Conservation (phyloP, 2,797 vertebrate genomes). For the Toxotes lorentzi region DNA sequence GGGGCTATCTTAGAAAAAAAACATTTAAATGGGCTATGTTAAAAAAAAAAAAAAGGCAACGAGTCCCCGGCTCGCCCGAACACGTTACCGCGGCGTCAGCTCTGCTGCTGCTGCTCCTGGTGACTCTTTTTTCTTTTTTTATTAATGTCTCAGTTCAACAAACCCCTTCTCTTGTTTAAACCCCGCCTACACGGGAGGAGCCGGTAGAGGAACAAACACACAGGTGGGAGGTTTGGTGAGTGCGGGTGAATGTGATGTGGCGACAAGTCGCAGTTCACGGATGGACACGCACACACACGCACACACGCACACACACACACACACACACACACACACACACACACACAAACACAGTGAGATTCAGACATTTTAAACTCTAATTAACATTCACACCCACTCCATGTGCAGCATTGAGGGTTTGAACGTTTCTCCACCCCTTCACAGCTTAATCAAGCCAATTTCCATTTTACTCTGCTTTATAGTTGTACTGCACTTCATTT, state of each 20-base stretch:
- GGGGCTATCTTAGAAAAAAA: neutral
- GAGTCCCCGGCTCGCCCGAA: constrained; percentile 28
- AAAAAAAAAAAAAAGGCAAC: neutral
- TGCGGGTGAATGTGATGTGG: neutral
- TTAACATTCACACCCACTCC: too few species aligned
- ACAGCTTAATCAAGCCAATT: too few species aligned
- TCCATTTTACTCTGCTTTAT: too few species aligned
- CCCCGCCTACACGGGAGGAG: constrained; percentile 72
- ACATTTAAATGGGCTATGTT: neutral
- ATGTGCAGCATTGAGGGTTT: too few species aligned
- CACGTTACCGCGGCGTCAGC: constrained; percentile 31
- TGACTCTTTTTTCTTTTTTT: neutral
- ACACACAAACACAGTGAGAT: too few species aligned
- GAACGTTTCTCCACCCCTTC: too few species aligned
- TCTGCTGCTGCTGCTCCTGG: neutral
- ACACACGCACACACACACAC: too few species aligned
- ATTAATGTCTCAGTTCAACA: constrained; percentile 22
- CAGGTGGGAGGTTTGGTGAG: neutral
- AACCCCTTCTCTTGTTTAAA: constrained; percentile 39
- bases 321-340: too few species aligned
- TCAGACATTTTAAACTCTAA: too few species aligned
- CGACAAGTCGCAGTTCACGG: neutral
- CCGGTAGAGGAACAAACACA: constrained; percentile 44
- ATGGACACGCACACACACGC: too few species aligned
- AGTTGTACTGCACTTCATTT: too few species aligned